phyloP scores from a whole-genome alignment of 92 coral and sea anemone genomes.

The Parazoanthus swiftii region DNA sequence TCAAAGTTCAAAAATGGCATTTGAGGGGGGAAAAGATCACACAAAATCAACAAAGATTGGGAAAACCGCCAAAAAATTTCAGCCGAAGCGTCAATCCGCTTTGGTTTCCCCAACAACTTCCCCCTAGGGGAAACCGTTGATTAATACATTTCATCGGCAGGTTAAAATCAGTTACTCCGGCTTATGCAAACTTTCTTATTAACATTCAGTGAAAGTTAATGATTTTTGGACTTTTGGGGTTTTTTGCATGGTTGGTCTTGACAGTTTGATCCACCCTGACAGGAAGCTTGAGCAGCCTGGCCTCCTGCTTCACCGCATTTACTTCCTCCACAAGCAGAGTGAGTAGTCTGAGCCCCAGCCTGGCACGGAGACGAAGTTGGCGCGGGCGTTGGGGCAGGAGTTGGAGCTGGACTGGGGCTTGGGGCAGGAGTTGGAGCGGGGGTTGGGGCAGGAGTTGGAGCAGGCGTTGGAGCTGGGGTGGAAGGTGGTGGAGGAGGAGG shows the following conservation, averaged over 20 bases:
- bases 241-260: constrained; percentile 21
- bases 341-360: constrained; percentile 8
- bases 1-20: too few relatives aligned
- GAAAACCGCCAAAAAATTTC: too few relatives aligned
- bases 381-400: neutral
- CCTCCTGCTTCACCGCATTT: neutral
- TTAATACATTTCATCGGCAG: neutral
- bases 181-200: neutral
- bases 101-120: too few relatives aligned
- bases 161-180: neutral
- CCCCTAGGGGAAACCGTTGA: too few relatives aligned
- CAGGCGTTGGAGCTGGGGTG: neutral
- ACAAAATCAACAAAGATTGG: too few relatives aligned
- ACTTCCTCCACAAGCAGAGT: constrained; percentile 12
- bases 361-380: constrained; percentile 18
- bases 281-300: constrained; percentile 4
- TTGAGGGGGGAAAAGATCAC: too few relatives aligned
- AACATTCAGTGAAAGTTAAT: neutral
- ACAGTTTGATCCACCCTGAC: constrained; percentile 8
- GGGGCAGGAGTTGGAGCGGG: neutral
- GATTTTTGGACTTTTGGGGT: neutral
- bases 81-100: too few relatives aligned
- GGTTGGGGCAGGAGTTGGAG: neutral
- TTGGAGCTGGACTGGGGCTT: neutral
- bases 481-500: neutral